Evolutionary conservation across 2,113 vertebrate genomes (phyloP).

Genomic region (Meles meles): DNA sequence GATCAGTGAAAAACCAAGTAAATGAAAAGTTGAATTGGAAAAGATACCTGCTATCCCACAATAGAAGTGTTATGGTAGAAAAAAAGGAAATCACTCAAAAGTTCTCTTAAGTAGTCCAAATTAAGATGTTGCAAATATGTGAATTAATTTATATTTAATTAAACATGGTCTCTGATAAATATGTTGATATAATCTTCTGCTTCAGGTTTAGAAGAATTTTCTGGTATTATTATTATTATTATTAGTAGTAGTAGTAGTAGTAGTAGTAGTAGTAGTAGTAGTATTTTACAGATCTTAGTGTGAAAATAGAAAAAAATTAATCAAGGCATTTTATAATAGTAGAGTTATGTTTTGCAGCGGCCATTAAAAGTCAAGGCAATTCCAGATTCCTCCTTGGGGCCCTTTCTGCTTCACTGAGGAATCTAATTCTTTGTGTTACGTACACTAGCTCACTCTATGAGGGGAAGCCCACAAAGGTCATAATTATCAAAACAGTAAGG

Average conservation of each 20-base stretch:
- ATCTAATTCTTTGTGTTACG: not conserved
- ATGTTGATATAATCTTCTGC: not conserved
- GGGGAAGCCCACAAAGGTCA: not conserved
- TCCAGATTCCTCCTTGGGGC: not conserved
- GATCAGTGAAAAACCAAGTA: not conserved
- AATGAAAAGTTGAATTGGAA: not conserved
- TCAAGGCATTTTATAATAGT: not conserved
- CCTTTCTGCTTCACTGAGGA: not conserved
- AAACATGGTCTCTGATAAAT: not conserved
- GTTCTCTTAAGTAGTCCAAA: not conserved
- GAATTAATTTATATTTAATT: not conserved
- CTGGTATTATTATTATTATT: not conserved
- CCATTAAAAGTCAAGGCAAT: not conserved
- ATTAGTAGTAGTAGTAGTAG: not conserved
- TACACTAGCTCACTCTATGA: not conserved
- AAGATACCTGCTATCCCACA: not conserved
- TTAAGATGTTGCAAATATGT: not conserved
- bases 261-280: not conserved
- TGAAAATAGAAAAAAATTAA: conserved; percentile 1
- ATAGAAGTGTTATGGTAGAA: not conserved
- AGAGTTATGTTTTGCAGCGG: not conserved
- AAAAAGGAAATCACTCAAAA: not conserved
- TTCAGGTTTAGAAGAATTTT: not conserved
- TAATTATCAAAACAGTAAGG: not conserved
- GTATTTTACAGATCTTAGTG: not conserved